These are phyloP conservation scores for Malthinus seriepunctatus DNA, from an alignment of 2,888 invertebrate species.

Conservation along the genomic window DNA sequence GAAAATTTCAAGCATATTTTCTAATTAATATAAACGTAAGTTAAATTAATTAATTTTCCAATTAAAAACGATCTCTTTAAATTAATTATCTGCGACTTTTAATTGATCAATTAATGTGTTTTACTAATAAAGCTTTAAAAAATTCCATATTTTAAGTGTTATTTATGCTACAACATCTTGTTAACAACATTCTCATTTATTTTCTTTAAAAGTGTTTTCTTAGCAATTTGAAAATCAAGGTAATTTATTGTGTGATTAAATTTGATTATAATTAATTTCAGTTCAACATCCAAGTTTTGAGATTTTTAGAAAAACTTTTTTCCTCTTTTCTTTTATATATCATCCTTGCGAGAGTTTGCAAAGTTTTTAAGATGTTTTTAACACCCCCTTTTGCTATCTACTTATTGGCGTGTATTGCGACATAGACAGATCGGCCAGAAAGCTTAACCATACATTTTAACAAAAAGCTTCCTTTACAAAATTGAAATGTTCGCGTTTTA, in stretches of 20 bases:
- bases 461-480: slow-evolving; percentile 15
- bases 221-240: slow-evolving; percentile 18
- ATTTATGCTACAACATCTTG: slow-evolving; percentile 6
- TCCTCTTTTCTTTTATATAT: slow-evolving; percentile 2
- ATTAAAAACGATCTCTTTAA: neutral
- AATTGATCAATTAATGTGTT: slow-evolving; percentile 14
- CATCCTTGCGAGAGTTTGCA: slow-evolving; percentile 20
- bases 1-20: slow-evolving; percentile 1
- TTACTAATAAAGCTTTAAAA: slow-evolving; percentile 1
- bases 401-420: slow-evolving; percentile 23
- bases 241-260: slow-evolving; percentile 28
- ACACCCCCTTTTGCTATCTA: slow-evolving; percentile 25
- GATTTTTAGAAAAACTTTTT: slow-evolving; percentile 23
- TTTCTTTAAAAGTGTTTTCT: slow-evolving; percentile 15
- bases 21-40: slow-evolving; percentile 6
- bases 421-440: slow-evolving; percentile 23
- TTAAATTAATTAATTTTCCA: slow-evolving; percentile 6
- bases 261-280: slow-evolving; percentile 30
- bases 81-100: slow-evolving; percentile 3
- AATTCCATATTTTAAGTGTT: neutral
- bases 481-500: slow-evolving; percentile 23
- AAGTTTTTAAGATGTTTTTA: slow-evolving; percentile 25
- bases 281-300: slow-evolving; percentile 25
- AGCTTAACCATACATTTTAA: slow-evolving; percentile 17
- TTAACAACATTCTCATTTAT: slow-evolving; percentile 20